Conservation (phyloP, 2,888 invertebrate species). For the Deroplatys truncata region DNA sequence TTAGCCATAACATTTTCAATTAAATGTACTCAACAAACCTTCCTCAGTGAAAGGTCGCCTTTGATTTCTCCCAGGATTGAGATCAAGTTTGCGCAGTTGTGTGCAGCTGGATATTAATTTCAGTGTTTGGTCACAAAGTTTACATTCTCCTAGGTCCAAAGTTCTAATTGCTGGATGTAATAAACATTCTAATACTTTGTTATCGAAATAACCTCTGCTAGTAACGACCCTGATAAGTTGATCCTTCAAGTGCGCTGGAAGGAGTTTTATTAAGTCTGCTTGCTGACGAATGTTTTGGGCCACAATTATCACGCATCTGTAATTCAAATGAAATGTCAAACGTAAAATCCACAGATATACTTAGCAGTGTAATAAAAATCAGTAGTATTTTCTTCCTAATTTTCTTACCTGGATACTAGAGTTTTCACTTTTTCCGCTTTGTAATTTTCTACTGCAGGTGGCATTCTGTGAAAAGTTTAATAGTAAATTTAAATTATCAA, state of each 20-base stretch:
- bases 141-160: conserved; percentile 39
- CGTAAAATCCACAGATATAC: no score
- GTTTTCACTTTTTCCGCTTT: neutral
- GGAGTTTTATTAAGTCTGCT: neutral
- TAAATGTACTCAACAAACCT: neutral
- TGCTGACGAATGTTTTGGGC: neutral
- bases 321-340: neutral
- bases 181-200: conserved; percentile 35
- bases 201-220: conserved; percentile 23
- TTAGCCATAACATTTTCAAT: no score
- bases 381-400: neutral
- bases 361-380: neutral
- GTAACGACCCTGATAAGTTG: neutral
- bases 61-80: conserved; percentile 31
- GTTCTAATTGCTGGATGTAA: conserved; percentile 37
- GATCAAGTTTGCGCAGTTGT: conserved; percentile 37
- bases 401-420: neutral
- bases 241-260: conserved; percentile 4
- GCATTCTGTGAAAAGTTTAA: neutral
- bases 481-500: neutral
- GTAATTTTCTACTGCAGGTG: neutral
- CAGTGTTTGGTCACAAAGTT: conserved; percentile 40
- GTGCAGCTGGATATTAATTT: conserved; percentile 36
- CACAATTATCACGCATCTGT: neutral
- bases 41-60: neutral